phyloP scores from a whole-genome alignment of 2,113 vertebrate species.

The Limnothrissa miodon region DNA sequence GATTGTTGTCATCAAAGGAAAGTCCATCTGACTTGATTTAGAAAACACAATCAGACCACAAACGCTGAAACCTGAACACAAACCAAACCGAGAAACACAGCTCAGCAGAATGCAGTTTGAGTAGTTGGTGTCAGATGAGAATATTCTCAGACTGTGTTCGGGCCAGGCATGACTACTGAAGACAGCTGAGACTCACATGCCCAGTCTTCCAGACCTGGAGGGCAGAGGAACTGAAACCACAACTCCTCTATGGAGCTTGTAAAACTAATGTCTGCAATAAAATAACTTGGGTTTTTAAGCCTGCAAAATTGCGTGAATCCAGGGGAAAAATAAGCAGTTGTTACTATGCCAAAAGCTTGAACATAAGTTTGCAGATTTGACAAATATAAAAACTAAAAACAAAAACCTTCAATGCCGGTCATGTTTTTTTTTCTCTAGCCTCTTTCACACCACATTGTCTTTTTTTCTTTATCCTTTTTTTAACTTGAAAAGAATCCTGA shows the following conservation, averaged over 20 bases:
- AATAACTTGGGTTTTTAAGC: constrained; percentile 35
- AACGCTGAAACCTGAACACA: not conserved
- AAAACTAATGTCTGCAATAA: constrained; percentile 51
- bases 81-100: not conserved
- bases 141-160: not conserved
- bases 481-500: not conserved
- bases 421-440: not conserved
- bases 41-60: not conserved
- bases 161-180: too few species aligned
- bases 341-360: constrained; percentile 45
- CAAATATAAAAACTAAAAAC: not conserved
- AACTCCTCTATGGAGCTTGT: constrained; percentile 43
- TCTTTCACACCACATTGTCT: not conserved
- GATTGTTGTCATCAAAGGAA: not conserved
- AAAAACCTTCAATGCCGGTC: not conserved
- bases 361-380: constrained; percentile 3
- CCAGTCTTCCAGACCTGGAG: constrained; percentile 3
- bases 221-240: constrained; percentile 33
- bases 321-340: constrained; percentile 48
- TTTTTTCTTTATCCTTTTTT: not conserved
- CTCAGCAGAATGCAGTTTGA: not conserved
- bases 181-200: not conserved
- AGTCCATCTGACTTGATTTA: not conserved
- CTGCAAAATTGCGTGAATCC: constrained; percentile 39
- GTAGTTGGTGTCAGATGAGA: not conserved